Evolutionary conservation across 64 coral and sea anemone genomes (phyloP).

Genomic region (Actinia tenebrosa): DNA sequence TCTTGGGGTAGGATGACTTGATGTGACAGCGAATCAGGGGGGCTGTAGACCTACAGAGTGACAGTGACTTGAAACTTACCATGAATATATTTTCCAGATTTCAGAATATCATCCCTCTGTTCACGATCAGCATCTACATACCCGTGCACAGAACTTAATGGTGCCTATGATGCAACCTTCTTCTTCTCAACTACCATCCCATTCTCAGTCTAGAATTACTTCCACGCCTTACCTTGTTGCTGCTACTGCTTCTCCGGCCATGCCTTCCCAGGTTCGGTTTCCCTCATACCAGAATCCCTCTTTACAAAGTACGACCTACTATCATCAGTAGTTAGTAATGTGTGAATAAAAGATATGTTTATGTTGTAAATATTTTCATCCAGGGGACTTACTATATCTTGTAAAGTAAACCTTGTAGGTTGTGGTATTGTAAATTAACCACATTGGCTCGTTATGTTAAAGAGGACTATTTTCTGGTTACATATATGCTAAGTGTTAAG

Average conservation of each 20-base stretch:
- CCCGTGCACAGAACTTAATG: neutral
- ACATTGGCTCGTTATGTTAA: neutral
- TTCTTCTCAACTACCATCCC: constrained; percentile 4
- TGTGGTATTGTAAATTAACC: neutral
- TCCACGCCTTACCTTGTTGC: neutral
- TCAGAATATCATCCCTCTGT: neutral
- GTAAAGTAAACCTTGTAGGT: constrained; percentile 17
- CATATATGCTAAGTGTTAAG: neutral
- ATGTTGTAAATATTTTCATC: constrained; percentile 13
- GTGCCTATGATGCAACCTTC: neutral
- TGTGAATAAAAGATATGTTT: neutral
- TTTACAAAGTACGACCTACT: neutral
- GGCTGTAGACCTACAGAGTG: too few species aligned
- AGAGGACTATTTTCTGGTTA: neutral
- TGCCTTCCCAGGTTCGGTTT: constrained; percentile 17
- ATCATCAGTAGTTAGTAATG: constrained; percentile 6
- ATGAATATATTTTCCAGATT: neutral
- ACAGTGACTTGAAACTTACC: neutral
- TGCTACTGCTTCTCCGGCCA: neutral
- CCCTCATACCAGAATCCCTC: constrained; percentile 14
- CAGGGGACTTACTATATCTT: neutral
- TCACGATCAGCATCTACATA: constrained; percentile 3
- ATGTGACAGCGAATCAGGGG: too few species aligned
- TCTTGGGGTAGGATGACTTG: too few species aligned
- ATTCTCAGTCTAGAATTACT: neutral